phyloP scores from a whole-genome alignment of 2,113 vertebrate genomes.

The Coturnix japonica region DNA sequence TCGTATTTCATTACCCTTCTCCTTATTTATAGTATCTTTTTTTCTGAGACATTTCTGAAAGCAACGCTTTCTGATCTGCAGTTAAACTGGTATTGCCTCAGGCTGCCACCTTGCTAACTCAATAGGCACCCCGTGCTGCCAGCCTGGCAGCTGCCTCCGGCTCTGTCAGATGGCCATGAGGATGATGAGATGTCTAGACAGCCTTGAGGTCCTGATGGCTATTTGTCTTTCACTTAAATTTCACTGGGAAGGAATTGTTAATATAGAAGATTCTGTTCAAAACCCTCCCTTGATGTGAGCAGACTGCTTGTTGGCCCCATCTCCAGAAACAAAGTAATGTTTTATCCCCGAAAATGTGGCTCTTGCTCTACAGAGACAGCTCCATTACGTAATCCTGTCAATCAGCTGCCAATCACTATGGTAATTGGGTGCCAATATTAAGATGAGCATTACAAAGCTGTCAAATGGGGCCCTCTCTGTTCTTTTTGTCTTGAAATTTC shows the following conservation, averaged over 20 bases:
- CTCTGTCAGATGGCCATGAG: background rate
- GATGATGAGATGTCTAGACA: constrained; percentile 25
- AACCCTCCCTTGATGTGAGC: background rate
- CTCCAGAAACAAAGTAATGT: background rate
- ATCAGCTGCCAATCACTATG: constrained; percentile 35
- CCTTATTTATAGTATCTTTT: background rate
- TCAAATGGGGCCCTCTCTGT: background rate
- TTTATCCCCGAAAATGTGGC: constrained; percentile 11
- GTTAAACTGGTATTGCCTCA: background rate
- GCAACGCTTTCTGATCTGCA: background rate
- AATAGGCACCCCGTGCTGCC: background rate
- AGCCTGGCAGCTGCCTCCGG: background rate
- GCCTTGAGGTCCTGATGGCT: background rate
- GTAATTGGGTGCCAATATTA: constrained; percentile 27
- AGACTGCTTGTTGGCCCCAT: background rate
- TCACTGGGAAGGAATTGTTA: background rate
- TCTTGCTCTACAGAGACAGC: constrained; percentile 20
- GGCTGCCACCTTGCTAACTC: background rate
- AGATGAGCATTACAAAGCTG: constrained; percentile 22
- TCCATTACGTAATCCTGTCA: constrained; percentile 43
- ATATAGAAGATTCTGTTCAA: background rate
- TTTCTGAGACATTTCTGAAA: background rate
- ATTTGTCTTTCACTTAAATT: background rate
- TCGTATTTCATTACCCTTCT: background rate
- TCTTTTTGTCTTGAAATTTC: background rate